Evolutionary conservation across 2,113 vertebrate genomes (phyloP).

Genomic region (Andinoacara biseriatus): DNA sequence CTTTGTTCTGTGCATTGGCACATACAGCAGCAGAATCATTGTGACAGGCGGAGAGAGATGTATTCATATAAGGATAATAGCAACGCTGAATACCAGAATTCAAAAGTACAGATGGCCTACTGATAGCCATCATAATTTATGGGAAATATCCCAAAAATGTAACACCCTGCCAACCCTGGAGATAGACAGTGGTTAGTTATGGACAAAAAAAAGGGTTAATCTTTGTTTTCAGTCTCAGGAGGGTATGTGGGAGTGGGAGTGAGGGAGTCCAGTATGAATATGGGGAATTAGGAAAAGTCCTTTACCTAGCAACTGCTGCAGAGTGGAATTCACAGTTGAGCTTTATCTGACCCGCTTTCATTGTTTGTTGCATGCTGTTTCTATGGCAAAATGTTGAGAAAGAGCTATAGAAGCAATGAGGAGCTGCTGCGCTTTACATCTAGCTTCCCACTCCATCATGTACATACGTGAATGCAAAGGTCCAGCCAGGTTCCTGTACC

Average conservation of each 20-base stretch:
- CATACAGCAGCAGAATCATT: conserved; percentile 62
- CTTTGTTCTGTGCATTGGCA: conserved; percentile 61
- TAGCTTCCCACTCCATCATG: conserved; percentile 5
- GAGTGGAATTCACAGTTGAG: conserved; percentile 71
- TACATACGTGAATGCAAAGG: not conserved
- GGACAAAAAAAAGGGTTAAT: conserved; percentile 58
- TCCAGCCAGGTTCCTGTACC: conserved; percentile 8
- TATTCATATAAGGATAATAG: conserved; percentile 77
- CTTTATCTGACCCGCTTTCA: conserved; percentile 56
- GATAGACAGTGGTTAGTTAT: conserved; percentile 51
- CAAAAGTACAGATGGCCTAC: conserved; percentile 69
- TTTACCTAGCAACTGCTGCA: conserved; percentile 75
- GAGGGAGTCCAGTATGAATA: conserved; percentile 62
- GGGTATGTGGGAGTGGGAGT: conserved; percentile 55
- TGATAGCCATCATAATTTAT: conserved; percentile 71
- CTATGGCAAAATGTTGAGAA: conserved; percentile 48
- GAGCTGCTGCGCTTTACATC: conserved; percentile 28
- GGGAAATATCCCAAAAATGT: conserved; percentile 74
- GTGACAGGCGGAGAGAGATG: conserved; percentile 75
- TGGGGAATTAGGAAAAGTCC: conserved; percentile 64
- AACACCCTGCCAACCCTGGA: conserved; percentile 51
- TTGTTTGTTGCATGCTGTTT: conserved; percentile 54
- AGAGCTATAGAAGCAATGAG: conserved; percentile 20
- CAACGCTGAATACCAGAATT: conserved; percentile 57
- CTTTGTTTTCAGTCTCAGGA: conserved; percentile 52